Conservation (phyloP, 2,113 vertebrate species). For the Pygoscelis adeliae region DNA sequence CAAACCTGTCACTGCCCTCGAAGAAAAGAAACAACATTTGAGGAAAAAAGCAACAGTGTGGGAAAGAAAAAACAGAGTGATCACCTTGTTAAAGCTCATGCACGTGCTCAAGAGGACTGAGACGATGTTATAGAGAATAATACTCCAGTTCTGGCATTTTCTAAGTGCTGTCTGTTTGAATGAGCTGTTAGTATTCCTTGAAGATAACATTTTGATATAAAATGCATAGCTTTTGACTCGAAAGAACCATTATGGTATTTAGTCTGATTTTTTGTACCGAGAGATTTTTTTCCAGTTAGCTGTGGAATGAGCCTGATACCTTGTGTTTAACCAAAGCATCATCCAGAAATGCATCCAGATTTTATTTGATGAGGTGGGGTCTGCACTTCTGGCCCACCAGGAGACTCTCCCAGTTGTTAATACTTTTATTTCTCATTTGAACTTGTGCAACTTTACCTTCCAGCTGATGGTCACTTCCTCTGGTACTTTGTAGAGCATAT, state of each 20-base stretch:
- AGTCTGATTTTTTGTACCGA: background rate
- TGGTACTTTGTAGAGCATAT: background rate
- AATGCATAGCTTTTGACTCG: background rate
- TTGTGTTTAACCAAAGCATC: background rate
- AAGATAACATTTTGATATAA: background rate
- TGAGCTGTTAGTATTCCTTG: background rate
- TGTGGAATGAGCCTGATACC: background rate
- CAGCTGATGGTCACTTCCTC: background rate
- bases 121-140: background rate
- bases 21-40: background rate
- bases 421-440: background rate
- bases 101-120: background rate
- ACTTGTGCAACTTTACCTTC: background rate
- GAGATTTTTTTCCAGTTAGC: background rate
- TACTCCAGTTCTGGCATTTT: background rate
- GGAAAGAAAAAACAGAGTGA: background rate
- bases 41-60: background rate
- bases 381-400: background rate
- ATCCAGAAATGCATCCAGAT: background rate
- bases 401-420: background rate
- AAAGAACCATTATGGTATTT: background rate
- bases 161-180: background rate
- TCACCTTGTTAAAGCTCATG: background rate
- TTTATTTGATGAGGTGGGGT: background rate
- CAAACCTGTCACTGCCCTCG: background rate